phyloP scores from a whole-genome alignment of 2,888 invertebrate genomes.

The Hedya salicella region DNA sequence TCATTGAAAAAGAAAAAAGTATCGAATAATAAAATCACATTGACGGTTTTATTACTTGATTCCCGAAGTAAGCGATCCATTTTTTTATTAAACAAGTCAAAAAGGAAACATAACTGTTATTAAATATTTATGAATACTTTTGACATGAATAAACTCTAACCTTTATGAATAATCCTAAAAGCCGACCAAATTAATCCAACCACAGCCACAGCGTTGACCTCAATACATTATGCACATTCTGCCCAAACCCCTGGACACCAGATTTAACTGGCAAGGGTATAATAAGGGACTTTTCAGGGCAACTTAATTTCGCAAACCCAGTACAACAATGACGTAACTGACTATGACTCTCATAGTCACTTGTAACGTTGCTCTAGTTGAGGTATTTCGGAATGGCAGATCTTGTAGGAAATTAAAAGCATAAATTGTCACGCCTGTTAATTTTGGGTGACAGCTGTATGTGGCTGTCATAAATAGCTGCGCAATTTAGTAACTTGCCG shows the following conservation, averaged over 20 bases:
- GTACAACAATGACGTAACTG: neutral
- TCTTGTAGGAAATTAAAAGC: constrained; percentile 36
- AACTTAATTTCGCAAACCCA: constrained; percentile 13
- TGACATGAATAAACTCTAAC: too few relatives aligned
- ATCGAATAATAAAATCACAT: too few relatives aligned
- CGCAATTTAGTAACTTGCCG: neutral
- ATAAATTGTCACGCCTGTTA: constrained; percentile 35
- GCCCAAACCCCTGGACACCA: neutral
- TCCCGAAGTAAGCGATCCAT: too few relatives aligned
- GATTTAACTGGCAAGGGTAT: constrained; percentile 20
- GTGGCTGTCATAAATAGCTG: neutral
- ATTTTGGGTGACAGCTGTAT: constrained; percentile 12
- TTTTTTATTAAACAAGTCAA: too few relatives aligned
- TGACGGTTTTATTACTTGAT: too few relatives aligned
- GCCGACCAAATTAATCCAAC: neutral
- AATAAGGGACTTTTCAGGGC: constrained; percentile 30
- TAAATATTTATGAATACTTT: too few relatives aligned
- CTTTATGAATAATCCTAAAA: neutral
- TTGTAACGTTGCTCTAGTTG: neutral
- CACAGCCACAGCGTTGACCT: neutral
- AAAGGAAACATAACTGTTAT: too few relatives aligned
- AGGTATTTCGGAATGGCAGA: constrained; percentile 13
- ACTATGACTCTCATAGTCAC: too few relatives aligned
- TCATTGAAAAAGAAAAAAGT: too few relatives aligned
- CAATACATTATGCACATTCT: constrained; percentile 22